These are phyloP conservation scores for Tragelaphus strepsiceros DNA, from an alignment of 2,113 vertebrate genomes.

Conservation along the genomic window DNA sequence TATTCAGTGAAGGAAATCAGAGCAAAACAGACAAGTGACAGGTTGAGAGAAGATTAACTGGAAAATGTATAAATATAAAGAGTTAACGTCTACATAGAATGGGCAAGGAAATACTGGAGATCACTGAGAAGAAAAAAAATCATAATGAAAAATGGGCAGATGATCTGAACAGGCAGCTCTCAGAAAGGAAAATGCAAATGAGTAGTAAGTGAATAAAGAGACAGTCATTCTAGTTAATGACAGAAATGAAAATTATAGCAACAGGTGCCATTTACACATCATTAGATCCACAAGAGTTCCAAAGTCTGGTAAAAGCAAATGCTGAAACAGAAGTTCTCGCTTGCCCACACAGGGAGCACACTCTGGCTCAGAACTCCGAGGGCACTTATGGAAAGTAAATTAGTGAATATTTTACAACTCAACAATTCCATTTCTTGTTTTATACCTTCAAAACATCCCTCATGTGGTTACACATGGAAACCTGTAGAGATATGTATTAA, in stretches of 20 bases:
- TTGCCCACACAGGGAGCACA: fast-evolving
- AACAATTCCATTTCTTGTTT: not conserved
- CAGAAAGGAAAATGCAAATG: not conserved
- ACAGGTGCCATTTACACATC: not conserved
- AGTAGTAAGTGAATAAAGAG: not conserved
- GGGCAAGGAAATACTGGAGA: not conserved
- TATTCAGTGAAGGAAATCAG: not conserved
- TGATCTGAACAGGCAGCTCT: not conserved
- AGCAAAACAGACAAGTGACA: not conserved
- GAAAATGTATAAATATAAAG: not conserved
- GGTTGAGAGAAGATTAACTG: not conserved
- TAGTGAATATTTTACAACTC: not conserved
- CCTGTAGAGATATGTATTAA: not conserved
- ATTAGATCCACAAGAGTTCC: not conserved
- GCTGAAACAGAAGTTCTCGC: fast-evolving
- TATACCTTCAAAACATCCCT: not conserved
- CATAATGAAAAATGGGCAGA: not conserved
- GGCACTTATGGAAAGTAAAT: not conserved
- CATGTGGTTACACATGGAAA: not conserved
- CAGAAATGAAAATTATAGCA: not conserved
- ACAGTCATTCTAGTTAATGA: not conserved
- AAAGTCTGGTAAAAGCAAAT: not conserved
- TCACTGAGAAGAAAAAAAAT: not conserved
- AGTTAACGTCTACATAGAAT: not conserved
- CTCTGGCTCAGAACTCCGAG: fast-evolving